Conservation (phyloP, 2,888 invertebrate genomes). For the Leucoma salicis region DNA sequence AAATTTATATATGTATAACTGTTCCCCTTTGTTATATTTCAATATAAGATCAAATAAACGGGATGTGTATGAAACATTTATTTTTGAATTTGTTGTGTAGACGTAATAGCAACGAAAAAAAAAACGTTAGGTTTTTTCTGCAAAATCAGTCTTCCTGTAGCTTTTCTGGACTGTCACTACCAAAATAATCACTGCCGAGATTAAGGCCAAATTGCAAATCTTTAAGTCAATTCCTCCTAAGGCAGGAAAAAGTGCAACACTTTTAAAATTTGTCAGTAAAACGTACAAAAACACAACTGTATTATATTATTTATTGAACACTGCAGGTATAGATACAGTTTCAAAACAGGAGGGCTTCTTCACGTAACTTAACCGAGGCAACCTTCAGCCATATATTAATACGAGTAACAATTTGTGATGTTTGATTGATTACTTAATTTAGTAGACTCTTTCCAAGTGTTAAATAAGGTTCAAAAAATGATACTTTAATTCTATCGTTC, state of each 20-base stretch:
- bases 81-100: constrained; percentile 14
- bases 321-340: constrained; percentile 13
- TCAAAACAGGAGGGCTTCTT: constrained; percentile 15
- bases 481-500: too few species aligned
- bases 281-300: constrained; percentile 24
- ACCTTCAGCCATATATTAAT: constrained; percentile 31
- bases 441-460: too few species aligned
- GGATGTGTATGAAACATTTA: constrained; percentile 41
- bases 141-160: constrained; percentile 55
- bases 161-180: constrained; percentile 32
- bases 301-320: too few species aligned
- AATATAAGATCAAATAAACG: constrained; percentile 38
- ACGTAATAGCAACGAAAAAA: constrained; percentile 25
- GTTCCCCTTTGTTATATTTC: constrained; percentile 80
- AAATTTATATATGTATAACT: constrained; percentile 82
- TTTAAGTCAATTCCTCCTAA: constrained; percentile 52
- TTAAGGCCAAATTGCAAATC: constrained; percentile 49
- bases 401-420: constrained; percentile 37
- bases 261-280: constrained; percentile 25
- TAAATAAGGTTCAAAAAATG: too few species aligned
- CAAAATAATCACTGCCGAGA: constrained; percentile 27
- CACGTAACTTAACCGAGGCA: constrained; percentile 21
- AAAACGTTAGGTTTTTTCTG: constrained; percentile 26
- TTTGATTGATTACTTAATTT: constrained; percentile 28
- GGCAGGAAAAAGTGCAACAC: constrained; percentile 36